Conservation (phyloP, 2,888 invertebrate genomes). For the Ennomos fuscantarius region DNA sequence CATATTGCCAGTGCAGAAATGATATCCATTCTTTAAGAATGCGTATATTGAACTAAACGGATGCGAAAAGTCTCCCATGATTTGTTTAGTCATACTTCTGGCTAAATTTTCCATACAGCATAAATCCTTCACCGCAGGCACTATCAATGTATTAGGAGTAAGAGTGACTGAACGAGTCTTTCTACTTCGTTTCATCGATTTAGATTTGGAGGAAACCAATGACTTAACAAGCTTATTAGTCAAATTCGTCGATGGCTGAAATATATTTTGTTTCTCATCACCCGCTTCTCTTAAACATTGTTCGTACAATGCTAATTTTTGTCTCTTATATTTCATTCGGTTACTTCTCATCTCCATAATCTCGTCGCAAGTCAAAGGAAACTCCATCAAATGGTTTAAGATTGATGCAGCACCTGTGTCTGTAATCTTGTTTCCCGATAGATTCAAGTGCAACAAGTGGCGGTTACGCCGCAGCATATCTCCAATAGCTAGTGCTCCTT, state of each 20-base stretch:
- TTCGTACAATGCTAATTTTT: conserved; percentile 39
- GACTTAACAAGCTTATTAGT: no score
- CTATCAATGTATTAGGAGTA: not conserved
- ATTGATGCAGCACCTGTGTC: conserved; percentile 54
- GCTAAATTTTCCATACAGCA: conserved; percentile 34
- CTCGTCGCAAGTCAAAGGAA: conserved; percentile 51
- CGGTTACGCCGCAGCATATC: conserved; percentile 58
- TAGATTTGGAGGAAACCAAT: not conserved
- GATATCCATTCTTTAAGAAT: conserved; percentile 33
- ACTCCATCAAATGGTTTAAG: conserved; percentile 50
- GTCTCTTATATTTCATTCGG: conserved; percentile 39
- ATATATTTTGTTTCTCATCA: conserved; percentile 12
- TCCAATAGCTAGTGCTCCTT: conserved; percentile 51
- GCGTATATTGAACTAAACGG: conserved; percentile 43
- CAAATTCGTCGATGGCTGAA: conserved; percentile 1
- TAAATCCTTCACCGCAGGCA: not conserved
- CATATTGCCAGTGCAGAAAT: conserved; percentile 55
- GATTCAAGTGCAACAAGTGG: conserved; percentile 55
- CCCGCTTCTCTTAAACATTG: conserved; percentile 39
- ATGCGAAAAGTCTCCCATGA: conserved; percentile 48
- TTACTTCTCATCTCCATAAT: conserved; percentile 34
- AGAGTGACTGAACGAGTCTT: conserved; percentile 1
- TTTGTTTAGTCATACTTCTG: conserved; percentile 39
- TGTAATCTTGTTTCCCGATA: conserved; percentile 58
- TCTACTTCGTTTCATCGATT: conserved; percentile 1